Conservation (phyloP, 2,888 invertebrate genomes). For the Neoitamus cyanurus region DNA sequence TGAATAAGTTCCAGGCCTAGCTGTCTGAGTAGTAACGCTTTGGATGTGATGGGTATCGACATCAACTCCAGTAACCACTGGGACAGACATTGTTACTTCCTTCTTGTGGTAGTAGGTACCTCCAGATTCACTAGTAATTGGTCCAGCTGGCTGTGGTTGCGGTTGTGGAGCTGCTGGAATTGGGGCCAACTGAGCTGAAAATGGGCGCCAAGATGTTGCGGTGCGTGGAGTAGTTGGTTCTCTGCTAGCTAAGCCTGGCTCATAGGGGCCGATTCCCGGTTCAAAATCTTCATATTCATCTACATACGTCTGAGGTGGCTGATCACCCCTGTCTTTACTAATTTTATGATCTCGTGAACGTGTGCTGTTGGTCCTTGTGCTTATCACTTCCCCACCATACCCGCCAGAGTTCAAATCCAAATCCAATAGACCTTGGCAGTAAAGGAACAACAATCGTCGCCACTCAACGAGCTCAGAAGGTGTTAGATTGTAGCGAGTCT, state of each 20-base stretch:
- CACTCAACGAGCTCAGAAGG: constrained; percentile 58
- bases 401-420: constrained; percentile 54
- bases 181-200: neutral
- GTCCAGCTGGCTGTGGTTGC: neutral
- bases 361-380: constrained; percentile 51
- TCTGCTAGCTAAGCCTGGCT: constrained; percentile 38
- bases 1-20: neutral
- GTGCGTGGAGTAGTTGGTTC: constrained; percentile 51
- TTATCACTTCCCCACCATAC: constrained; percentile 56
- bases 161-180: neutral
- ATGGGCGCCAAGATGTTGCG: constrained; percentile 20
- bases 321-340: constrained; percentile 64
- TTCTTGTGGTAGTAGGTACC: constrained; percentile 24
- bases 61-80: neutral
- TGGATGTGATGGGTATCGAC: neutral
- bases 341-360: constrained; percentile 56
- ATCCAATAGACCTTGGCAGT: constrained; percentile 60
- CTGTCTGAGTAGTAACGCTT: neutral
- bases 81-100: constrained; percentile 21
- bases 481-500: constrained; percentile 55
- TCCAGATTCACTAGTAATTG: constrained; percentile 12
- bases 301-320: constrained; percentile 63
- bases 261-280: constrained; percentile 59
- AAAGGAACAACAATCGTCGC: constrained; percentile 60
- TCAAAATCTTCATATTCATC: constrained; percentile 61